A percentile compares a stretch with the other conserved stretches of the same genome.
Conservation (phyloP, 2,888 invertebrate genomes). For the Acrobasis suavella region DNA sequence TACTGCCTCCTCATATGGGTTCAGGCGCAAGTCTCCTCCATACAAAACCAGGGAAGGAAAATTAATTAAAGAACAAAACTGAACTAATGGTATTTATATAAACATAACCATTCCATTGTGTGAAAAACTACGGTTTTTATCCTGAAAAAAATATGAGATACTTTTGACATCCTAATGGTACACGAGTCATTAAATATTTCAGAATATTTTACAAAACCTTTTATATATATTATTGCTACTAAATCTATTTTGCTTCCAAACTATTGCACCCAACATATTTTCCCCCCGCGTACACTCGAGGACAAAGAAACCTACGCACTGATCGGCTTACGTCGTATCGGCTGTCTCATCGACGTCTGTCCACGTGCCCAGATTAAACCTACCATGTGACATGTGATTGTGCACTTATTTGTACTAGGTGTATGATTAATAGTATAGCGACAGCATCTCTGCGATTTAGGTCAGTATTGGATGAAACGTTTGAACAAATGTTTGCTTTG, state of each 20-base stretch:
- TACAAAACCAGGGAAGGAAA: no score
- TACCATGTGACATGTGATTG: conserved; percentile 56
- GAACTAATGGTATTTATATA: no score
- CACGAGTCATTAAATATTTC: no score
- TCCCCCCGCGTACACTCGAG: conserved; percentile 43
- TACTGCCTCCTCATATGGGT: no score
- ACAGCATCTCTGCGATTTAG: conserved; percentile 28
- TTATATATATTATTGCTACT: no score
- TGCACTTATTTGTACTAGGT: conserved; percentile 54
- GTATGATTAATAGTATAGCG: conserved; percentile 30
- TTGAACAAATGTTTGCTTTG: conserved; percentile 21
- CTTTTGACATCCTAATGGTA: no score
- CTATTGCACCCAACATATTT: conserved; percentile 27
- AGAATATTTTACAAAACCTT: no score
- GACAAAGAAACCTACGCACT: conserved; percentile 53
- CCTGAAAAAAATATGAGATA: no score
- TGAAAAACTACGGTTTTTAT: no score
- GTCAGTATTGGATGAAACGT: conserved; percentile 19
- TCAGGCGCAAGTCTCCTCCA: no score
- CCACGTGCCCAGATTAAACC: conserved; percentile 68
- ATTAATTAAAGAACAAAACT: no score
- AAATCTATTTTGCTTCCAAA: not conserved
- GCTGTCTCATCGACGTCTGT: conserved; percentile 46
- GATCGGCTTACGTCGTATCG: conserved; percentile 69
- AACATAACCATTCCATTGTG: no score